Evolutionary conservation across 2,797 vertebrate species (phyloP), one percentile per base, ranked within the genome.

Genomic region (Alcedo atthis): DNA sequence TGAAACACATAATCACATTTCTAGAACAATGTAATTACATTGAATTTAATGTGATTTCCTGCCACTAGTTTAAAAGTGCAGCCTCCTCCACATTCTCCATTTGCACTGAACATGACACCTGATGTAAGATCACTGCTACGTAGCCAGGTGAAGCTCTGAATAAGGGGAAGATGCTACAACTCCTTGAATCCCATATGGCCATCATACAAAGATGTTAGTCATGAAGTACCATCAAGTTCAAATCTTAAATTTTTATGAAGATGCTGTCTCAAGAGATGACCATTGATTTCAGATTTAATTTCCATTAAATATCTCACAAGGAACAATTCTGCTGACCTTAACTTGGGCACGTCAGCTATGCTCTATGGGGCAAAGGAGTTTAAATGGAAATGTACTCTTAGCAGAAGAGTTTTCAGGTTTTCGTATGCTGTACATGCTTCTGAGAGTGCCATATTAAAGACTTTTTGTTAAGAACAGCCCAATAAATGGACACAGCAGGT

Each of bases 1-100:
- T 95, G 95, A 97, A 96, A 95, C 85, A 92, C 92, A 83, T 86
- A 95, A 95, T 89, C 93, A 86, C 87, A 91, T 94, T 93, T 89
- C 85, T 91, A 94, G 95, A 95, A 93, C 95, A 93, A 95, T 92
- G 96, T 85, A 88, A 91, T 86, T 83, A 94, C 90, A 89, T 33
- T 70, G 81, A 94, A 91, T 93, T 91, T 94, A 92, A 91, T 85
- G 90, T 76, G 70, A 96, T 92, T 96, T 93, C 92, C 91, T 87
- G 90, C 89, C 94, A 88, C 84, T 85, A 37, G 71, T 85, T 92
- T 92, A 77, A 81, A 94, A 91, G 86, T 84, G 87, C 82, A 76
- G 75, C 91, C 78, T 95, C 82, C 91, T 94, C 84, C 91, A 59
- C 80, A 14, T 81, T 68, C 85, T 93, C 24, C 15, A 79, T 95